Conservation (phyloP, 1,140 invertebrate species). For the Microplitis mediator region DNA sequence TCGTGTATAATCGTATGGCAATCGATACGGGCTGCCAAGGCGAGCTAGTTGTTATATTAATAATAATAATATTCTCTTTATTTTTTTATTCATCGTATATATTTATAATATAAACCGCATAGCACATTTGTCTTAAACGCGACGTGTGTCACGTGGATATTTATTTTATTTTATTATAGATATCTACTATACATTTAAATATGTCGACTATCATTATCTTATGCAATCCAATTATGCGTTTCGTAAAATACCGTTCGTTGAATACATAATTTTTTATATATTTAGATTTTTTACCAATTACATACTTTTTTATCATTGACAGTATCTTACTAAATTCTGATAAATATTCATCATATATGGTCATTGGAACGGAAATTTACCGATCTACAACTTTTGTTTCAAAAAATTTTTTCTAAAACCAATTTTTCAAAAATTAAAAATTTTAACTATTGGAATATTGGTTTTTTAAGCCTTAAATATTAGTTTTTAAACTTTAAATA, state of each 20-base stretch:
- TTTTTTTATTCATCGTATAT: constrained; percentile 4
- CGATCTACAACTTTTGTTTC: no score
- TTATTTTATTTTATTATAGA: constrained; percentile 16
- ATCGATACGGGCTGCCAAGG: constrained; percentile 57
- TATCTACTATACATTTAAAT: constrained; percentile 29
- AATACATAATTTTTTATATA: no score
- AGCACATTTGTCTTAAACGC: neutral
- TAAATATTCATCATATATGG: no score
- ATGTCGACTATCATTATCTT: constrained; percentile 29
- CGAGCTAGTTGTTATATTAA: constrained; percentile 39
- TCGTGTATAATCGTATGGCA: constrained; percentile 44
- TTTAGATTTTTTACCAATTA: no score
- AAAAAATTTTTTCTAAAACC: no score
- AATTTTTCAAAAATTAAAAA: no score
- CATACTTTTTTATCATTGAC: no score
- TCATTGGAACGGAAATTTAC: no score
- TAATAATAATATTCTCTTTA: constrained; percentile 44
- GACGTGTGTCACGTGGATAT: neutral
- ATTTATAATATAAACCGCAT: constrained; percentile 33
- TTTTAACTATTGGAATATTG: no score
- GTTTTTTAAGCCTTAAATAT: no score
- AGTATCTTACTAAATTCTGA: no score
- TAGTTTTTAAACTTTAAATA: no score
- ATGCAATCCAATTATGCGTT: constrained; percentile 50
- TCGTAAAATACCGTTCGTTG: constrained; percentile 44